These are phyloP conservation scores for Leguminivora glycinivorella DNA, from an alignment of 1,140 invertebrate species.

Conservation along the genomic window DNA sequence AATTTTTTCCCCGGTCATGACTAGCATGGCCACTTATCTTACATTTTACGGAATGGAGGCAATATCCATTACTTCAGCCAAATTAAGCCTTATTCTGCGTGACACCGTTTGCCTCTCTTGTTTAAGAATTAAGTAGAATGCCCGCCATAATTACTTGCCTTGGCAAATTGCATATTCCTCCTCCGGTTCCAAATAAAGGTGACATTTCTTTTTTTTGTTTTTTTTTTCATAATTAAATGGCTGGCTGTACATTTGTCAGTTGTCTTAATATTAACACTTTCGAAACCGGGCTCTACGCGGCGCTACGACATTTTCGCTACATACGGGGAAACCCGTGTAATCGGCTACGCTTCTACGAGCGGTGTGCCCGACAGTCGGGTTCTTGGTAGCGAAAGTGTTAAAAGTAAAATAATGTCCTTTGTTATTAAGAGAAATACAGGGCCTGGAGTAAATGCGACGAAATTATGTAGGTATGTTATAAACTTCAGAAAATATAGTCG, in stretches of 20 bases:
- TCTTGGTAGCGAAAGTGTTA: too few relatives aligned
- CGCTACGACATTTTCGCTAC: too few relatives aligned
- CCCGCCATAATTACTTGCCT: conserved; percentile 43
- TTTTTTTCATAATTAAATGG: conserved; percentile 26
- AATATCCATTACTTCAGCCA: conserved; percentile 57
- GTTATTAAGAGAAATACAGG: conserved; percentile 2
- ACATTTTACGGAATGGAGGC: conserved; percentile 46
- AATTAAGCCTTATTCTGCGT: conserved; percentile 68
- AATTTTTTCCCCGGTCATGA: neutral
- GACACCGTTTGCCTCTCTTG: conserved; percentile 61
- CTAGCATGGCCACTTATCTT: conserved; percentile 36
- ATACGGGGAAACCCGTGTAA: too few relatives aligned
- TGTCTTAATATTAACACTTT: conserved; percentile 6
- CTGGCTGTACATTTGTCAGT: conserved; percentile 24
- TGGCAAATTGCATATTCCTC: conserved; percentile 55
- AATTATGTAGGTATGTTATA: neutral
- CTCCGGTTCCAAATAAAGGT: conserved; percentile 19
- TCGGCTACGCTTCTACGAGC: too few relatives aligned
- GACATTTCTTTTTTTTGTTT: conserved; percentile 5
- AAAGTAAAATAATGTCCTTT: conserved; percentile 22
- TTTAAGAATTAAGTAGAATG: conserved; percentile 57
- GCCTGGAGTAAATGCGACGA: neutral
- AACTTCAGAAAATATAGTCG: neutral
- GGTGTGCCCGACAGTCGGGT: too few relatives aligned
- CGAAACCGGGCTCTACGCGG: too few relatives aligned